phyloP scores from a whole-genome alignment of 2,113 vertebrate genomes.

The Balaenoptera acutorostrata region DNA sequence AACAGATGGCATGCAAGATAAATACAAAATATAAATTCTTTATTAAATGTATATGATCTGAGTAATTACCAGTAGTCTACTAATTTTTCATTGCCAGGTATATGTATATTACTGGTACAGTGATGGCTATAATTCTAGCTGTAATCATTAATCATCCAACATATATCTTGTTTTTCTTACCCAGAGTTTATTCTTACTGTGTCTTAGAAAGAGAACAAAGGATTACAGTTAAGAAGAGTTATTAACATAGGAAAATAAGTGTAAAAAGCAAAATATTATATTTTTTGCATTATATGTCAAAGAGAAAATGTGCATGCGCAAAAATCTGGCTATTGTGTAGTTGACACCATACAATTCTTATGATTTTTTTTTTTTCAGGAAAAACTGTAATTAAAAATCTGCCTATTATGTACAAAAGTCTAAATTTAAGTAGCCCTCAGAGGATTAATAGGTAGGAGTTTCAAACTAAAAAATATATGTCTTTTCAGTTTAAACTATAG shows the following conservation, averaged over 20 bases:
- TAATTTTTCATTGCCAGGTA: background rate
- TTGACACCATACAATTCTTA: background rate
- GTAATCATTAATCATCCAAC: background rate
- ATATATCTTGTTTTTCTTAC: background rate
- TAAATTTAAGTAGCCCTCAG: slow-evolving; percentile 4
- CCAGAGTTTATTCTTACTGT: background rate
- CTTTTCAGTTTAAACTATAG: background rate
- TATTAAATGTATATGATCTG: background rate
- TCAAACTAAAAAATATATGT: background rate
- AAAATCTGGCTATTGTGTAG: background rate
- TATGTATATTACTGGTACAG: background rate
- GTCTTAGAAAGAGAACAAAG: background rate
- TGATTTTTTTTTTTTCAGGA: background rate
- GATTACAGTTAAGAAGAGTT: background rate
- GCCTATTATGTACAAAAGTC: background rate
- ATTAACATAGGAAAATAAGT: background rate
- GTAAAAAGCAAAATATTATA: background rate
- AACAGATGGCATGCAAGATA: background rate
- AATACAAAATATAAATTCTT: slow-evolving; percentile 1
- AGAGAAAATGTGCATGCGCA: background rate
- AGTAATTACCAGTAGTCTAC: background rate
- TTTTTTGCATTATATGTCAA: background rate
- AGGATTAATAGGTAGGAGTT: background rate
- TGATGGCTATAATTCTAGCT: background rate
- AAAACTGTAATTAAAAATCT: background rate